A percentile compares a stretch with the other conserved stretches of the same genome.
phyloP scores from a whole-genome alignment of 2,888 invertebrate species.

The Blera fallax region DNA sequence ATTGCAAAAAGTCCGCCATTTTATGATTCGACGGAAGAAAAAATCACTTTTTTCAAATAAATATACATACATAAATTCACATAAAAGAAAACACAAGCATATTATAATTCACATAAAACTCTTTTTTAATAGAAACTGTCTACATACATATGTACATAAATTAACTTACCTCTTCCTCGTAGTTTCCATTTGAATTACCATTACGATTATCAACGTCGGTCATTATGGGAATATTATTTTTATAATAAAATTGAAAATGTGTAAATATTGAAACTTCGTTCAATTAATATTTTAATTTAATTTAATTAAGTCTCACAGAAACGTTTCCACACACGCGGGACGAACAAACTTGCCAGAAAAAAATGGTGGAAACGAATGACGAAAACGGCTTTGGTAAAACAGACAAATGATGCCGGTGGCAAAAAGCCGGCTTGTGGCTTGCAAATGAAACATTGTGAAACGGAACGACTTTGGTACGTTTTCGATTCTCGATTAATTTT shows the following conservation, averaged over 20 bases:
- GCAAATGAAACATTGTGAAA: not conserved
- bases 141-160: not conserved
- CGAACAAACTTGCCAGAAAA: conserved; percentile 20
- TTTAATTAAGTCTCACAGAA: conserved; percentile 21
- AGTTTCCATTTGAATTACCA: conserved; percentile 63
- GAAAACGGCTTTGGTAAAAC: conserved; percentile 12
- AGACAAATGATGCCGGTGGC: conserved; percentile 29
- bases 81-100: not conserved
- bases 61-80: not conserved
- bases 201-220: conserved; percentile 63
- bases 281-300: conserved; percentile 5
- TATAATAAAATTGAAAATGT: not conserved
- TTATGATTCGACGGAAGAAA: not conserved
- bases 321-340: conserved; percentile 28
- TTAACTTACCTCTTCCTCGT: conserved; percentile 66
- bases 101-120: not conserved
- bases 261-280: not conserved
- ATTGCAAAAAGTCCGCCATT: conserved; percentile 40
- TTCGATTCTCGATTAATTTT: not conserved
- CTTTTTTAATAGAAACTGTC: not conserved
- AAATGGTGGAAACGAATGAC: conserved; percentile 59
- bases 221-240: conserved; percentile 30
- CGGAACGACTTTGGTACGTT: not conserved
- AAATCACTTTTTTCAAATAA: not conserved
- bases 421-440: conserved; percentile 37